Evolutionary conservation across 2,888 invertebrate species (phyloP).

Genomic region (Spisula solida): DNA sequence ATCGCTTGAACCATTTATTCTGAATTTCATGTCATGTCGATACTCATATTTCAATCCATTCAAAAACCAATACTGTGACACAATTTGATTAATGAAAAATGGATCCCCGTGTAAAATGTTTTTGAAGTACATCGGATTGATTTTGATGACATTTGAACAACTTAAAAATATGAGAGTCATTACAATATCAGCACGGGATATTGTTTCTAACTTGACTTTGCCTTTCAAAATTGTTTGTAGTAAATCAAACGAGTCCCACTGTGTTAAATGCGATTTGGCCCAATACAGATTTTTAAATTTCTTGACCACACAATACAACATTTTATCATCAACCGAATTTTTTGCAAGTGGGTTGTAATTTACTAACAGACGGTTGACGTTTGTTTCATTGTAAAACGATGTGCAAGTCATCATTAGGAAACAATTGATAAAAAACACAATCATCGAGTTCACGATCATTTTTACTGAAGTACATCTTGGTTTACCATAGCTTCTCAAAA

Average conservation of each 20-base stretch:
- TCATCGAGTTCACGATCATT: slow-evolving; percentile 6
- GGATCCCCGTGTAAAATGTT: slow-evolving; percentile 34
- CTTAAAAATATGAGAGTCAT: slow-evolving; percentile 27
- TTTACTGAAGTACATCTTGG: background rate
- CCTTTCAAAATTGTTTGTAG: background rate
- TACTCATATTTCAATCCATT: slow-evolving; percentile 21
- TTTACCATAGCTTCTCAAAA: background rate
- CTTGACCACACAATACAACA: slow-evolving; percentile 19
- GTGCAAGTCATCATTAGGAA: background rate
- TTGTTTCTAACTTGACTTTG: slow-evolving; percentile 5
- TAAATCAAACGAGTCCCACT: slow-evolving; percentile 26
- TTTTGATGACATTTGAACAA: slow-evolving; percentile 3
- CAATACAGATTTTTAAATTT: slow-evolving; percentile 39
- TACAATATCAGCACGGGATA: slow-evolving; percentile 31
- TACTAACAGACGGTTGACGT: slow-evolving; percentile 32
- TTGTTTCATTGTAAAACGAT: slow-evolving; percentile 16
- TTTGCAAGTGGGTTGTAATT: slow-evolving; percentile 28
- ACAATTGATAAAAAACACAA: slow-evolving; percentile 9
- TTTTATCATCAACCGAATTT: background rate
- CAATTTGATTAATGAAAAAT: slow-evolving; percentile 33
- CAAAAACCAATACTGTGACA: slow-evolving; percentile 41
- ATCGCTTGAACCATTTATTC: background rate
- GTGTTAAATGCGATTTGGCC: slow-evolving; percentile 15
- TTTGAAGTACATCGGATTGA: slow-evolving; percentile 33
- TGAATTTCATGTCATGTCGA: slow-evolving; percentile 28